Conservation (phyloP, 1,140 invertebrate genomes). For the Listronotus bonariensis region DNA sequence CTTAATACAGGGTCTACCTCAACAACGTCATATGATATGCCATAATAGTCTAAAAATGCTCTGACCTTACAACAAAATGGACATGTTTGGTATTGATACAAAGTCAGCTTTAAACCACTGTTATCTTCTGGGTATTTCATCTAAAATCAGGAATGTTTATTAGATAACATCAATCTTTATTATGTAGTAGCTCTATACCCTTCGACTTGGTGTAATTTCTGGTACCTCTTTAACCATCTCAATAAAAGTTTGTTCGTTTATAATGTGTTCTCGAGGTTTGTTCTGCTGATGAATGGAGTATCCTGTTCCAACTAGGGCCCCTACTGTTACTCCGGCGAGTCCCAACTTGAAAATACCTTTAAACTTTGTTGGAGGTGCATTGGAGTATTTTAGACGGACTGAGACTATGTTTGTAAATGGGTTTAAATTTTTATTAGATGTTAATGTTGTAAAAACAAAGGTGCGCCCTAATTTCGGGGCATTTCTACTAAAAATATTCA, state of each 20-base stretch:
- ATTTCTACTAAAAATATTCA: constrained; percentile 23
- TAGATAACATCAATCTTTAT: not conserved
- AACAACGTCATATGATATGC: constrained; percentile 93
- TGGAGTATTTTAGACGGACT: constrained; percentile 11
- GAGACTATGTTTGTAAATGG: not conserved
- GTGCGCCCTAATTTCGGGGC: constrained; percentile 3
- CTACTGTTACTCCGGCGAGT: constrained; percentile 60
- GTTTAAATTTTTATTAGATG: not conserved
- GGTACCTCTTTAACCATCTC: constrained; percentile 61
- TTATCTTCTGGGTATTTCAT: constrained; percentile 69
- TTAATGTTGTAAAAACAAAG: not conserved
- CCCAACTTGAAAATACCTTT: constrained; percentile 56
- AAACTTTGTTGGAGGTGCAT: constrained; percentile 9
- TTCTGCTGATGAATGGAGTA: constrained; percentile 58
- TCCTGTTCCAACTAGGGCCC: constrained; percentile 58
- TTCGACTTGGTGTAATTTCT: constrained; percentile 51
- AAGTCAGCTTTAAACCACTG: constrained; percentile 78
- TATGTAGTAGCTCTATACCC: constrained; percentile 34
- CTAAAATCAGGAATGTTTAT: constrained; percentile 50
- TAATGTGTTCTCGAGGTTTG: constrained; percentile 55
- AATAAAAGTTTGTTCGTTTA: constrained; percentile 57
- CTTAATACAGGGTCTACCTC: constrained; percentile 95
- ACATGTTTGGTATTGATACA: constrained; percentile 97
- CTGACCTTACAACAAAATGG: constrained; percentile 99
- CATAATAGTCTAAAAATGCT: constrained; percentile 91